Evolutionary conservation across 2,113 vertebrate species (phyloP), one percentile per base, ranked within the genome.

Genomic region (Osmerus eperlanus): DNA sequence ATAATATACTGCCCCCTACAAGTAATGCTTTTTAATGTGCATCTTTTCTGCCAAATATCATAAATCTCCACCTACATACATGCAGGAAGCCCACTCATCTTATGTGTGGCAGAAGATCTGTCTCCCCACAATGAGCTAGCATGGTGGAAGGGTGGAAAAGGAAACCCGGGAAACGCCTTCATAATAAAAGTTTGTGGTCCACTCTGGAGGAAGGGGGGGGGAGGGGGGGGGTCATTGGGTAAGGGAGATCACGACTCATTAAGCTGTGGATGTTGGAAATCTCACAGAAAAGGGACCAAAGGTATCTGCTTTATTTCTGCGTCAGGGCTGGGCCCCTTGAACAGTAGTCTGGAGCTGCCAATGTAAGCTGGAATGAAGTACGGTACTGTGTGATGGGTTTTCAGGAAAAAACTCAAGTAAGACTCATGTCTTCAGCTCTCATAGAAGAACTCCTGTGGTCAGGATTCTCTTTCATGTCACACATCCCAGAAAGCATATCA

Each of bases 161-260:
- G 68, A 81, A 86, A 80, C 16, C 56, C 25, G 72, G 70, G 68
- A 81, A 70, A 81, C 23, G 2, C 72, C 65, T 72, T 84, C 56
- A 18, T 60, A 68, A 71, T 47, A 80, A 79, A 68, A 36, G 70
- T 71, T 65, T 66, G 21, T 29, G 65, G 67, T 76, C 58, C 54
- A 47, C 70, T 65, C 74, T 23, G 19, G 63, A 71, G 54, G 11
- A 15, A 73, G 56, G 69, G 21, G 54, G 71, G 21, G 54, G 62
- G 80, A 67, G 41, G 9, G 41, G 41, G 79, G 74, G 78, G 41
- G 9, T 47, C 9, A 11, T 9, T 11, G 41, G 41, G 41, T 47
- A 7, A 47, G 41, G 9, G 41, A 2, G 41, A 47, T 71, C 73
- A 70, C 47, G 73, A 74, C 64, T 68, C 56, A 80, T 75, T 81